Conservation (phyloP, 2,797 vertebrate species). For the Avahi laniger region DNA sequence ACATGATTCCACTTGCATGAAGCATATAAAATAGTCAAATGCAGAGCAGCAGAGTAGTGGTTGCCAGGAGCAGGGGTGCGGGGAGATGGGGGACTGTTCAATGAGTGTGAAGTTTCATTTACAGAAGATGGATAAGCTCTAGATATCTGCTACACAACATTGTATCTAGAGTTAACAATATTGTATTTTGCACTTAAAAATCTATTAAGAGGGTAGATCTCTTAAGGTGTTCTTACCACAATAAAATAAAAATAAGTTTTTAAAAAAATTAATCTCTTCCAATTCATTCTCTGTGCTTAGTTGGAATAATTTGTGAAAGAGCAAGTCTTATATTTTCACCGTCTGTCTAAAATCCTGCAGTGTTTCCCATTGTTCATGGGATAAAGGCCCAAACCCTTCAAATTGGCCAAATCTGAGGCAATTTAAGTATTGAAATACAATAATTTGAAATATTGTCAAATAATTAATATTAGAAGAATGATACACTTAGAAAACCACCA, state of each 20-base stretch:
- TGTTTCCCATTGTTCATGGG: background rate
- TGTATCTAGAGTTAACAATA: background rate
- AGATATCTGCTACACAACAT: background rate
- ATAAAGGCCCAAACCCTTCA: background rate
- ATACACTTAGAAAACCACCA: background rate
- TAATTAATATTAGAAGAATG: background rate
- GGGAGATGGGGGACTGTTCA: background rate
- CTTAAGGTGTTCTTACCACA: background rate
- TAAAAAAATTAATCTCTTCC: background rate
- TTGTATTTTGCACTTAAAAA: background rate
- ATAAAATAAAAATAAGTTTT: background rate
- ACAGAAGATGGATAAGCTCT: background rate
- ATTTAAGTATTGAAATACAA: background rate
- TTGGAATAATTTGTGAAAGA: background rate
- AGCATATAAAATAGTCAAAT: background rate
- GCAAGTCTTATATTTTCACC: background rate
- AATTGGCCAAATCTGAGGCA: background rate
- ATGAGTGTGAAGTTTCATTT: background rate
- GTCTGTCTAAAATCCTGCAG: background rate
- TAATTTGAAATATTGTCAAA: background rate
- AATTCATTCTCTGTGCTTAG: background rate
- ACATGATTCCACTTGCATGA: background rate
- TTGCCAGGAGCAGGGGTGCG: accelerated
- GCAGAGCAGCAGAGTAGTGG: background rate
- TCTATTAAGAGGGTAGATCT: background rate